These are phyloP conservation scores for Trididemnum miniatum DNA, from an alignment of 23 tunicate species.

Conservation along the genomic window DNA sequence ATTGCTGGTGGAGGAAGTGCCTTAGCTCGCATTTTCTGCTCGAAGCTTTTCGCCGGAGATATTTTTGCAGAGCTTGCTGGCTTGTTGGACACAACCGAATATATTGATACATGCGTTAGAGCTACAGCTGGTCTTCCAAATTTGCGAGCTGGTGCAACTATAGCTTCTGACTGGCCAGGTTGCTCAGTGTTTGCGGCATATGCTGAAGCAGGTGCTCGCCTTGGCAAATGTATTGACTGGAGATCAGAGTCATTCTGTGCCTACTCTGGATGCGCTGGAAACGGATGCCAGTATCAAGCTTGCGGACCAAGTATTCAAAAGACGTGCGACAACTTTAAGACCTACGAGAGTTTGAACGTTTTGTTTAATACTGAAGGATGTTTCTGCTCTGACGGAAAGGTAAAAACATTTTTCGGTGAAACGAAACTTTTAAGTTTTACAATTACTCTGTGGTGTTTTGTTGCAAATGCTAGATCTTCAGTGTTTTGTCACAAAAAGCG, in stretches of 20 bases:
- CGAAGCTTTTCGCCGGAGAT: constrained; percentile 17
- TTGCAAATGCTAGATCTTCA: too few species aligned
- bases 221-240: constrained; percentile 84
- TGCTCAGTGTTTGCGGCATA: constrained; percentile 86
- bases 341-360: constrained; percentile 50
- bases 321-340: constrained; percentile 95
- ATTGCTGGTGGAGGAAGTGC: constrained; percentile 64
- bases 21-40: constrained; percentile 44
- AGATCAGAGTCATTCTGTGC: constrained; percentile 78
- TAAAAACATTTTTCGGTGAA: constrained; percentile 3
- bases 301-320: constrained; percentile 79
- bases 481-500: too few species aligned
- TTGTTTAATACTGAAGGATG: constrained; percentile 76
- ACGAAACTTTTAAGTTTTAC: background rate
- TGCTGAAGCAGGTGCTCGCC: constrained; percentile 65
- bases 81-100: constrained; percentile 64
- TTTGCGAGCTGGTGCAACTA: constrained; percentile 25
- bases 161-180: constrained; percentile 86
- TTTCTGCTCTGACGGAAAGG: constrained; percentile 84
- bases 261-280: constrained; percentile 42
- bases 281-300: constrained; percentile 51
- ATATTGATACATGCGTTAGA: constrained; percentile 73
- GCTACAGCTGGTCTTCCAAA: constrained; percentile 60
- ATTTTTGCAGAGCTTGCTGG: constrained; percentile 28
- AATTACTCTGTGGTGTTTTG: background rate